Conservation (phyloP, 1,140 invertebrate genomes). For the Helicoverpa armigera region DNA sequence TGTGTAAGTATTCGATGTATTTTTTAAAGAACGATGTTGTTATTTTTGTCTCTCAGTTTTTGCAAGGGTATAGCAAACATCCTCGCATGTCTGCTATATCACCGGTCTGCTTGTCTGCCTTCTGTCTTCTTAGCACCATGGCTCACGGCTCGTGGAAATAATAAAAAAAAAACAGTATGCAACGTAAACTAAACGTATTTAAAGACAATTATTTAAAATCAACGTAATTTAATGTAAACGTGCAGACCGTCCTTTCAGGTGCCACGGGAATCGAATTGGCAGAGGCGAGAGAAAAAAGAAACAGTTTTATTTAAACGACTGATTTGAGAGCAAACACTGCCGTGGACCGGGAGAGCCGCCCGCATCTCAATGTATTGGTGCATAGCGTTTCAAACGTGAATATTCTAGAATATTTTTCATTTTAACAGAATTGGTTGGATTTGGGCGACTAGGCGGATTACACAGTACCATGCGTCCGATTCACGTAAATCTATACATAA, state of each 20-base stretch:
- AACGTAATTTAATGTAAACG: constrained; percentile 67
- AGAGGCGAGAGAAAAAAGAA: constrained; percentile 76
- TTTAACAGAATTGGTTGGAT: neutral
- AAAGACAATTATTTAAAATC: constrained; percentile 44
- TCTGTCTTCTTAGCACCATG: neutral
- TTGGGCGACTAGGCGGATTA: no score
- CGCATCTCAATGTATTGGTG: constrained; percentile 70
- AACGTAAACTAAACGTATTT: constrained; percentile 24
- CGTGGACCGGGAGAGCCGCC: constrained; percentile 66
- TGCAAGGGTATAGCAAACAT: no score
- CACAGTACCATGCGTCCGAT: no score
- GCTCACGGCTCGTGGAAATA: no score
- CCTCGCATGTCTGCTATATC: neutral
- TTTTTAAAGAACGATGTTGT: neutral
- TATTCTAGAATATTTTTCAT: constrained; percentile 29
- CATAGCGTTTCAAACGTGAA: constrained; percentile 44
- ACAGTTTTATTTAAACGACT: constrained; percentile 83
- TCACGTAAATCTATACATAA: no score
- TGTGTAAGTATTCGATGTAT: neutral
- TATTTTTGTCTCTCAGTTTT: neutral
- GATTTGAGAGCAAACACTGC: constrained; percentile 83
- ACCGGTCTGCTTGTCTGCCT: neutral
- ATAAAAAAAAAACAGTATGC: no score
- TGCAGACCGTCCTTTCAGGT: constrained; percentile 72
- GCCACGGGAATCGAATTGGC: constrained; percentile 76